Evolutionary conservation across 1,140 invertebrate species (phyloP), one percentile per base, ranked within the genome.

Genomic region (Vollenhovia emeryi): DNA sequence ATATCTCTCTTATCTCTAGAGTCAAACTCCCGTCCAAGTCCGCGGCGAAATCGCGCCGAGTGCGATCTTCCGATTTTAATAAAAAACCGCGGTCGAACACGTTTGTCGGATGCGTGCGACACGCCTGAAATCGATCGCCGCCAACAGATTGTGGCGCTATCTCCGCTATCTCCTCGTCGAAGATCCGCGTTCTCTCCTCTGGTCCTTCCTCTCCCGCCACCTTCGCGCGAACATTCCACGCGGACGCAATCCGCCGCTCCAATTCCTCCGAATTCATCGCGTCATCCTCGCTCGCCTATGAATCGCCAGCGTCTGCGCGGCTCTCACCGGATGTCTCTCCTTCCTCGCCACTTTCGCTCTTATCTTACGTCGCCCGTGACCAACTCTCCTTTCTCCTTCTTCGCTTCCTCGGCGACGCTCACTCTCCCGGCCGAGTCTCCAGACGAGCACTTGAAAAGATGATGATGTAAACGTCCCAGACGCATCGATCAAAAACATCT

Each of bases 331-430:
- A 64, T 33, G 27, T 64, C 24, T 64, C 24, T 62, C n/a, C 21
- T 76, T n/a, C 15, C 3, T 33, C 13, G 4, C 7, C 15, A n/a
- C 57, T 62, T 78, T 64, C 74, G 57, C 27, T 78, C 40, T 75
- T 15, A n/a, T 60, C 13, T 62, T 36, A 50, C 27, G 30, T 62
- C n/a, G 40, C 24, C 21, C 6, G 13, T 43, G 59, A 78, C 27
- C 36, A 48, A 64, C 60, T 52, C 21, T 55, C 64, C 48, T 69
- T 69, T 80, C 78, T 80, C 78, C 9, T 57, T 8, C 57, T 30
- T 52, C 43, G 21, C 48, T 40, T 36, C 11, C 5, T 9, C 9
- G 27, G 18, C 24, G 52, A 24, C 24, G 21, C 30, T 30, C 7
- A n/a, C 55, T 76, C 73, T 60, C 52, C 13, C 74, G 8, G 15